Evolutionary conservation across 2,888 invertebrate genomes (phyloP).

Genomic region (Digitonthophagus gazella): DNA sequence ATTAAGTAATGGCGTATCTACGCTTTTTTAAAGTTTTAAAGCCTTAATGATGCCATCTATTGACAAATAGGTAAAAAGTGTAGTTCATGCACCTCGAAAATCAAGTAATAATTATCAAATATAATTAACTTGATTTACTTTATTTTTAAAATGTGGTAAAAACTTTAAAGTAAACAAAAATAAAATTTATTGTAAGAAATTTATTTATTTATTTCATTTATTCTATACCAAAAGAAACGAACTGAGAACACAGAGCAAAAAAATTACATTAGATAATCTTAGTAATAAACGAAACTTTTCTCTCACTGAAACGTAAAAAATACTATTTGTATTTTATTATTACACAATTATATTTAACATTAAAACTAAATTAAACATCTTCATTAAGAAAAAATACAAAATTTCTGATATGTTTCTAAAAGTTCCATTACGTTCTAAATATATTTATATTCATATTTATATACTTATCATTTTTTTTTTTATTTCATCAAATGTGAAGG

Average conservation of each 20-base stretch:
- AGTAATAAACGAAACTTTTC: constrained; percentile 29
- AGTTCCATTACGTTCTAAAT: background rate
- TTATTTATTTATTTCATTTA: constrained; percentile 12
- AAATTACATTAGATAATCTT: constrained; percentile 31
- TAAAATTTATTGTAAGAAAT: constrained; percentile 3
- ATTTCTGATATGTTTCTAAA: constrained; percentile 21
- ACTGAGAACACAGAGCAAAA: constrained; percentile 29
- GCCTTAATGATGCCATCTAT: too few species aligned
- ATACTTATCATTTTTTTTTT: constrained; percentile 19
- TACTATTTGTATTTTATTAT: constrained; percentile 24
- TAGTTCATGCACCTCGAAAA: too few species aligned
- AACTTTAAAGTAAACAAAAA: too few species aligned
- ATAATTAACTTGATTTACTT: too few species aligned
- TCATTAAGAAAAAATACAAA: constrained; percentile 30
- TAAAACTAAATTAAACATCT: constrained; percentile 21
- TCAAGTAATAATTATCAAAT: too few species aligned
- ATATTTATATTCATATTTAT: background rate
- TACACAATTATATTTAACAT: constrained; percentile 33
- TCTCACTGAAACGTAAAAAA: constrained; percentile 29
- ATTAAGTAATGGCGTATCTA: too few species aligned
- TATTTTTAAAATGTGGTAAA: too few species aligned
- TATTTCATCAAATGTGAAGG: constrained; percentile 29
- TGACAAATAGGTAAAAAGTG: too few species aligned
- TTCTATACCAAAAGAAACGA: constrained; percentile 23
- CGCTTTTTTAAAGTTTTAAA: too few species aligned